Evolutionary conservation across 1,140 invertebrate genomes (phyloP).

Genomic region (Achroia grisella): DNA sequence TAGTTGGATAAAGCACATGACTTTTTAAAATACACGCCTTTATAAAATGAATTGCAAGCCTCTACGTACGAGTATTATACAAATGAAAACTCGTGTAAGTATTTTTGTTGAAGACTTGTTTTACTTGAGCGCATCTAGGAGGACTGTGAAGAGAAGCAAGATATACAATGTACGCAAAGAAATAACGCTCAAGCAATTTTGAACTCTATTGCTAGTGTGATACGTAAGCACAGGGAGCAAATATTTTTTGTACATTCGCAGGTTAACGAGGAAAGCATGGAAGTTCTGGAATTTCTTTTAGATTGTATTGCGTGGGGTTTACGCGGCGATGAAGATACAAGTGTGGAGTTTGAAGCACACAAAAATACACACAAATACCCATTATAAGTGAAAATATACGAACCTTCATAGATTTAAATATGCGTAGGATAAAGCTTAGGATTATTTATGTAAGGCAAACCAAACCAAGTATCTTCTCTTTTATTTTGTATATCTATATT

Average conservation of each 20-base stretch:
- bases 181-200: slow-evolving; percentile 10
- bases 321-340: not conserved
- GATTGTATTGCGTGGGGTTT: slow-evolving; percentile 23
- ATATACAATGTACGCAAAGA: slow-evolving; percentile 13
- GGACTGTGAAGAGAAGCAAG: slow-evolving; percentile 24
- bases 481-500: too few species aligned
- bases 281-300: slow-evolving; percentile 37
- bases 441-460: too few species aligned
- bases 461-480: too few species aligned
- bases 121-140: slow-evolving; percentile 26
- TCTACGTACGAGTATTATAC: too few species aligned
- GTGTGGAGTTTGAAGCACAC: slow-evolving; percentile 5
- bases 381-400: not conserved
- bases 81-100: too few species aligned
- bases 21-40: too few species aligned
- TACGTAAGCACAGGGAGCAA: slow-evolving; percentile 19
- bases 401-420: too few species aligned
- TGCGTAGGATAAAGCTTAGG: too few species aligned
- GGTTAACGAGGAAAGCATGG: slow-evolving; percentile 46
- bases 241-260: slow-evolving; percentile 29
- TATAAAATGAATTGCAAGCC: too few species aligned
- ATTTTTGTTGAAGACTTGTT: slow-evolving; percentile 32
- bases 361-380: not conserved
- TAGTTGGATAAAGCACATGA: too few species aligned
- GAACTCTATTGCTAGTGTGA: slow-evolving; percentile 14